Percentiles rank a stretch among this genome's conserved stretches.
These are phyloP conservation scores for Nothocercus nigrocapillus DNA, from an alignment of 2,113 vertebrate genomes.

Conservation along the genomic window DNA sequence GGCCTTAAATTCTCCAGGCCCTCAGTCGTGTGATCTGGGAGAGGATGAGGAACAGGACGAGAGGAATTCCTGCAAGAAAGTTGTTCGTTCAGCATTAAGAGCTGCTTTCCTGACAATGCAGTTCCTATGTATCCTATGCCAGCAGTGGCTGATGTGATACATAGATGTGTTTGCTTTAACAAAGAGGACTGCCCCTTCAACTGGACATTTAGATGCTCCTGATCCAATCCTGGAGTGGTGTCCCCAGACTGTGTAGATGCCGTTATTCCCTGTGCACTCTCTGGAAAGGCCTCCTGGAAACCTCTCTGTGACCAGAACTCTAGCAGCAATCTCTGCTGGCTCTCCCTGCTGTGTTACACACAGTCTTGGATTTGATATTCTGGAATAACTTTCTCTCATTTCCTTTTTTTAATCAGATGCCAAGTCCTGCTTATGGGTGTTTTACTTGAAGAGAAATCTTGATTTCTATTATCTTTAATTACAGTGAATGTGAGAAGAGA, in stretches of 20 bases:
- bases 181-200: background rate
- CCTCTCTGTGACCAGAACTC: background rate
- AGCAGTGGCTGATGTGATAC: background rate
- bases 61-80: background rate
- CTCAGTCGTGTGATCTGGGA: background rate
- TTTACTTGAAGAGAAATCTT: background rate
- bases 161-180: background rate
- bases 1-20: background rate
- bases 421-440: background rate
- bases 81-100: background rate
- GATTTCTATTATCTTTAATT: background rate
- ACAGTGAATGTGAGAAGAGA: background rate
- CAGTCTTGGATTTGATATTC: background rate
- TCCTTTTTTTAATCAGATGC: background rate
- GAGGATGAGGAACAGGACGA: background rate
- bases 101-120: background rate
- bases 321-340: accelerated
- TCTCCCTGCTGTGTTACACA: background rate
- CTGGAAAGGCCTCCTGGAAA: background rate
- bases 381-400: background rate
- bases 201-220: background rate
- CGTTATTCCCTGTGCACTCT: background rate
- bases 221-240: background rate
- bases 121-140: accelerated
- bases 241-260: background rate